These are phyloP conservation scores for Sminthurinus aureus DNA, from an alignment of 2,888 invertebrate genomes.

Conservation along the genomic window DNA sequence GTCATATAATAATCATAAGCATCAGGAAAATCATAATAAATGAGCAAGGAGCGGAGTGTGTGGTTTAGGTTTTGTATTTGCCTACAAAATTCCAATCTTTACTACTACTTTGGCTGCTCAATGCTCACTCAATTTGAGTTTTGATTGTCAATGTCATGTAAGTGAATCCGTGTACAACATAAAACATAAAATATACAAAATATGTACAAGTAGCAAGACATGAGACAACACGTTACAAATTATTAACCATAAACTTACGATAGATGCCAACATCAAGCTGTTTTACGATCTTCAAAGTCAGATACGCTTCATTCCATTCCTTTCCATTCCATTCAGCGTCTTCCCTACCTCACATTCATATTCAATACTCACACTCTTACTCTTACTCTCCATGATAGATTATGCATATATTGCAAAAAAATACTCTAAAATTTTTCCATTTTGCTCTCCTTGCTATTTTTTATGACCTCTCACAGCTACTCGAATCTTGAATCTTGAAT, in stretches of 20 bases:
- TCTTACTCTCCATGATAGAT: not conserved
- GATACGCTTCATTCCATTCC: not conserved
- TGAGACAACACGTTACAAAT: conserved; percentile 33
- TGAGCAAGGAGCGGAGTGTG: not conserved
- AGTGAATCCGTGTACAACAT: conserved; percentile 18
- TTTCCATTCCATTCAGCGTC: not conserved
- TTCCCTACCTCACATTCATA: not conserved
- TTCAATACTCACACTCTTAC: conserved; percentile 2
- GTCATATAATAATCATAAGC: no score
- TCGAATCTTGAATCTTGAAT: no score
- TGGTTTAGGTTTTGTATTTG: not conserved
- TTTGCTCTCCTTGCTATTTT: no score
- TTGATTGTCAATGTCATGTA: conserved; percentile 41
- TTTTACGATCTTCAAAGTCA: conserved; percentile 31
- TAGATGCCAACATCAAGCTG: conserved; percentile 24
- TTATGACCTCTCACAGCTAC: no score
- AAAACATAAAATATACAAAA: conserved; percentile 11
- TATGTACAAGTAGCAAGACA: no score
- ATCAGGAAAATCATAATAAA: no score
- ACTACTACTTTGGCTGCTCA: not conserved
- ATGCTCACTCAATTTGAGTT: not conserved
- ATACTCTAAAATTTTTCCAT: not conserved
- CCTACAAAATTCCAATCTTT: not conserved
- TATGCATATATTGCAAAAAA: not conserved
- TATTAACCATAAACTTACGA: conserved; percentile 9